phyloP scores from a whole-genome alignment of 2,888 invertebrate species.

The Alentia gelatinosa region DNA sequence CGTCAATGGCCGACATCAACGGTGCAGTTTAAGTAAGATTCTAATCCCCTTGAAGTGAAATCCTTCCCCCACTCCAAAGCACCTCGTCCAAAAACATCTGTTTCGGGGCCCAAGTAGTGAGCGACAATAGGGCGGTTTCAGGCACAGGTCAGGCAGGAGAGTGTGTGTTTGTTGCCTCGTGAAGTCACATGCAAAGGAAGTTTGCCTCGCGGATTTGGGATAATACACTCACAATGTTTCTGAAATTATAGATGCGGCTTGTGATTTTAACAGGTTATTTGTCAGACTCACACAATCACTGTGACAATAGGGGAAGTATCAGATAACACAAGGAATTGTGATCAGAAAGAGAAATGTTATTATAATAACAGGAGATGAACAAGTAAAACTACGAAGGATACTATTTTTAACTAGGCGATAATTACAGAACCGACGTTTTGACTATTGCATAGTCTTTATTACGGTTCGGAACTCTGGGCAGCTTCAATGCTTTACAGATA shows the following conservation, averaged over 20 bases:
- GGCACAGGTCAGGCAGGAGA: neutral
- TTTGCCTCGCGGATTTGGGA: neutral
- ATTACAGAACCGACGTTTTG: too few species aligned
- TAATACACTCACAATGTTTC: neutral
- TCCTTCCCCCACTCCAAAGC: too few species aligned
- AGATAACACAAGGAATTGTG: too few species aligned
- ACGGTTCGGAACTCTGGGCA: too few species aligned
- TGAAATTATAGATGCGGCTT: neutral
- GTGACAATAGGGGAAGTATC: too few species aligned
- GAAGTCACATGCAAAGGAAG: neutral
- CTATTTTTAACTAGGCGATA: too few species aligned
- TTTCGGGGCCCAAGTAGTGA: neutral
- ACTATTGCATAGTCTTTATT: too few species aligned
- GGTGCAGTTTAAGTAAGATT: neutral
- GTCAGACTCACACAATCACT: neutral
- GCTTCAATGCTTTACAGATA: too few species aligned
- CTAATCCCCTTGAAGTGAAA: conserved; percentile 36
- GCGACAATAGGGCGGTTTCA: conserved; percentile 1
- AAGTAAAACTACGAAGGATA: too few species aligned
- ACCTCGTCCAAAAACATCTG: conserved; percentile 22
- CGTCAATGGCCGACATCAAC: neutral
- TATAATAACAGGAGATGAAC: too few species aligned
- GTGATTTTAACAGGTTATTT: neutral
- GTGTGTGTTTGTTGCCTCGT: neutral
- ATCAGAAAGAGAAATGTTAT: too few species aligned